Percentiles rank a stretch among this genome's conserved stretches.
phyloP scores from a whole-genome alignment of 2,113 vertebrate species.

The Hypocryptadius cinnamomeus region DNA sequence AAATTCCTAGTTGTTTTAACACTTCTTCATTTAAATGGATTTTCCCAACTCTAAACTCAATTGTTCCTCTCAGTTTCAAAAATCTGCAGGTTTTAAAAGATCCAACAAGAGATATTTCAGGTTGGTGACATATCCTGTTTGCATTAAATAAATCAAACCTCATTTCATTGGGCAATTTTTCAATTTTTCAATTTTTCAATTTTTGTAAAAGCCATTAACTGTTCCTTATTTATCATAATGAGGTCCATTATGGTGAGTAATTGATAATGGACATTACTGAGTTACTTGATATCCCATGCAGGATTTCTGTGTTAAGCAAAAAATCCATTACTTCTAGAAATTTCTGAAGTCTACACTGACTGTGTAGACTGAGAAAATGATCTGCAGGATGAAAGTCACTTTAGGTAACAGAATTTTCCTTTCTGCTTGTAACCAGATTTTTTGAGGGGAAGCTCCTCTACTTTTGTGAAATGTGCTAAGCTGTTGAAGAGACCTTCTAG shows the following conservation, averaged over 20 bases:
- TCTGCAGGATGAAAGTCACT: neutral
- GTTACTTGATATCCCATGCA: slow-evolving; percentile 30
- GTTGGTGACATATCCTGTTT: slow-evolving; percentile 20
- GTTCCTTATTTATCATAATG: slow-evolving; percentile 43
- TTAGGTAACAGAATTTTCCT: neutral
- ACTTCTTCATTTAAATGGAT: neutral
- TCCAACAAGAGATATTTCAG: neutral
- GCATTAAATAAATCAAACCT: slow-evolving; percentile 42
- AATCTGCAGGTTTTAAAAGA: neutral
- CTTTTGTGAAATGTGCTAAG: neutral
- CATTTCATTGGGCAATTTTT: slow-evolving; percentile 28
- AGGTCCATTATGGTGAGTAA: slow-evolving; percentile 27
- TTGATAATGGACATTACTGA: slow-evolving; percentile 15
- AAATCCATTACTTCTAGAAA: slow-evolving; percentile 6
- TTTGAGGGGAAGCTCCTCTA: neutral
- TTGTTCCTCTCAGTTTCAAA: neutral
- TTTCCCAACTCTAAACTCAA: neutral
- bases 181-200: slow-evolving; percentile 39
- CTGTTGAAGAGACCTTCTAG: neutral
- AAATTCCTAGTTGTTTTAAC: neutral
- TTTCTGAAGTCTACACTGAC: neutral
- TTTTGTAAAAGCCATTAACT: slow-evolving; percentile 43
- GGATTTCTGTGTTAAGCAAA: neutral
- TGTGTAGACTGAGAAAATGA: neutral
- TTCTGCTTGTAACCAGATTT: neutral